Evolutionary conservation across 2,888 invertebrate species (phyloP), one percentile per base, ranked within the genome.

Genomic region (Dyspetes luteomarginatus): DNA sequence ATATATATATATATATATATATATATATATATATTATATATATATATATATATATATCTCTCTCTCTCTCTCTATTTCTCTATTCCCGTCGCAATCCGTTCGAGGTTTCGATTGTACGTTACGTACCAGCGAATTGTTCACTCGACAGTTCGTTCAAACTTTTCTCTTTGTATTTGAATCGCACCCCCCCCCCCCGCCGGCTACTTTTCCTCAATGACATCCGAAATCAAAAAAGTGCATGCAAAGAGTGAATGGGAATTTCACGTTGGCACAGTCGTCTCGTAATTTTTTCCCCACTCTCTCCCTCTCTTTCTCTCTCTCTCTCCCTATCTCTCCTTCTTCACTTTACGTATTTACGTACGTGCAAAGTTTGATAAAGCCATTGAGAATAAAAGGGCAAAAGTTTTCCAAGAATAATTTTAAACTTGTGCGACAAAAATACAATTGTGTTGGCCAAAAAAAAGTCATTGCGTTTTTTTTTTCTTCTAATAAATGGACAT

Each of bases 161-260:
- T 62, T 12, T 12, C 24, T 15, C 50, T 41, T 62, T 62, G 41
- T 5, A 28, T n/a, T n/a, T 28, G 22, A 41, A 22, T 30, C 45
- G 22, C 45, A 58, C 22, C 15, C 50, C 9, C 36, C 36, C 4
- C 41, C 41, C 24, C 41, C 24, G 5, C 45, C 22, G 5, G 12
- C 62, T 24, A 41, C n/a, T n/a, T n/a, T n/a, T 80, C 48, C 64
- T 68, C 68, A 56, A 56, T 72, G 80, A 76, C 55, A 72, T 60
- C 48, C 55, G 50, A 43, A 36, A 9, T 22, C 56, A 62, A 55
- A 75, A 64, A 55, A 60, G 48, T 15, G 17, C n/a, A 19, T 9
- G 41, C 28, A 45, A 65, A 58, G 28, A 28, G 19, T 71, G 50
- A 79, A 74, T 74, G 69, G 30, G 43, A 43, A 48, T 58, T 60